phyloP scores from a whole-genome alignment of 2,888 invertebrate species.

The Ophonus ardosiacus region DNA sequence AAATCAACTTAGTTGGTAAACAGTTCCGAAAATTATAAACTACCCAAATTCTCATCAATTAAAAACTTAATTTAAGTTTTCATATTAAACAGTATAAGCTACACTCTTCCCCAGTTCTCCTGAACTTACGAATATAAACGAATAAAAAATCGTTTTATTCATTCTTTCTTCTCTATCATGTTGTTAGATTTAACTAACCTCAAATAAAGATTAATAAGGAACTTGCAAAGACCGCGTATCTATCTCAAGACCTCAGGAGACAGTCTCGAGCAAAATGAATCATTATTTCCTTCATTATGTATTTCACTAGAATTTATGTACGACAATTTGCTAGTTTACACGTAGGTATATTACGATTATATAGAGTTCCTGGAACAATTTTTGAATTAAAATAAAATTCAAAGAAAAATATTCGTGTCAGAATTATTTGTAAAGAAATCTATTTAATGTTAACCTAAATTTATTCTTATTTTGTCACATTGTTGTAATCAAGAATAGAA shows the following conservation, averaged over 20 bases:
- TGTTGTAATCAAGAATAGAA: neutral
- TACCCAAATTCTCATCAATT: conserved; percentile 19
- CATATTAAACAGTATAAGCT: conserved; percentile 36
- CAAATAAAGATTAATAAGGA: conserved; percentile 45
- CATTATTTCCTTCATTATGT: conserved; percentile 38
- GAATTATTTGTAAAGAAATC: neutral
- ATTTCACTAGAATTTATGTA: conserved; percentile 41
- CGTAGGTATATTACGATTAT: conserved; percentile 6
- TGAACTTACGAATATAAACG: neutral
- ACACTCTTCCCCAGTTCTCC: neutral
- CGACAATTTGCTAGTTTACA: conserved; percentile 33
- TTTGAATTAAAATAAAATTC: neutral
- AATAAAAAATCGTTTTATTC: neutral
- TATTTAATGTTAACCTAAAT: neutral
- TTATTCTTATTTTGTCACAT: neutral
- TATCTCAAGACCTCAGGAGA: conserved; percentile 34
- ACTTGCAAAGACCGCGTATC: conserved; percentile 3
- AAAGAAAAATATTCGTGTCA: neutral
- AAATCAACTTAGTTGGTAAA: neutral
- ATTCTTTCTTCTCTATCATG: neutral
- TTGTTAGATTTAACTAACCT: conserved; percentile 25
- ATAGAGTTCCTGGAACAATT: neutral
- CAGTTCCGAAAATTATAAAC: conserved; percentile 22
- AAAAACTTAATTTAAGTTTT: conserved; percentile 39
- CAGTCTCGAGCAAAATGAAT: conserved; percentile 24